These are phyloP conservation scores for Pachypsylla venusta DNA, from an alignment of 1,140 invertebrate species.

Conservation along the genomic window DNA sequence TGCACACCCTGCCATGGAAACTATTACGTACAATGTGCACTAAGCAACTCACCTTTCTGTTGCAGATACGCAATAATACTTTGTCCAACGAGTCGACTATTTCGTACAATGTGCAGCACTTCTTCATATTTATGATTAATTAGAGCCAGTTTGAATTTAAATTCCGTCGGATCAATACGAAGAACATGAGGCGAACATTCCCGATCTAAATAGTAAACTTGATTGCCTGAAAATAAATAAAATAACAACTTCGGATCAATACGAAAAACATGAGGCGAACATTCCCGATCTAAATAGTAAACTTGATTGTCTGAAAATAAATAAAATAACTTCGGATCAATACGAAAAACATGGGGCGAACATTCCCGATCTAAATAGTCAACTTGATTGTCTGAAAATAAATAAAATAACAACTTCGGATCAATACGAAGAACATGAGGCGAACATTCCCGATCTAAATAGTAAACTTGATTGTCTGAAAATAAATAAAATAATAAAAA, in stretches of 20 bases:
- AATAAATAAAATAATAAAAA: too few species aligned
- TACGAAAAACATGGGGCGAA: too few species aligned
- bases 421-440: slow-evolving; percentile 87
- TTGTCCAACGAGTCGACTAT: slow-evolving; percentile 92
- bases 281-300: slow-evolving; percentile 91
- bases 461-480: slow-evolving; percentile 69
- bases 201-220: slow-evolving; percentile 90
- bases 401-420: too few species aligned
- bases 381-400: slow-evolving; percentile 73
- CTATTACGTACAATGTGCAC: too few species aligned
- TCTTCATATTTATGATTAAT: slow-evolving; percentile 97
- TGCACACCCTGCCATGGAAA: too few species aligned
- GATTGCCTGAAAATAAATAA: slow-evolving; percentile 36
- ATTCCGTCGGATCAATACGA: slow-evolving; percentile 94
- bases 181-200: slow-evolving; percentile 81
- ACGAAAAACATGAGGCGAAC: background rate
- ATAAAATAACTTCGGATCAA: too few species aligned
- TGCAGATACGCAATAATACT: slow-evolving; percentile 98
- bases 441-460: slow-evolving; percentile 82
- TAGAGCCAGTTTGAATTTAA: slow-evolving; percentile 92
- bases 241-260: background rate
- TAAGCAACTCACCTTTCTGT: slow-evolving; percentile 51
- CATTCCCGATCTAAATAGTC: slow-evolving; percentile 93
- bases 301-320: slow-evolving; percentile 79
- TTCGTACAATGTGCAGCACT: slow-evolving; percentile 94